These are phyloP conservation scores for Gambelia wislizenii DNA, from an alignment of 2,797 vertebrate genomes.

Conservation along the genomic window DNA sequence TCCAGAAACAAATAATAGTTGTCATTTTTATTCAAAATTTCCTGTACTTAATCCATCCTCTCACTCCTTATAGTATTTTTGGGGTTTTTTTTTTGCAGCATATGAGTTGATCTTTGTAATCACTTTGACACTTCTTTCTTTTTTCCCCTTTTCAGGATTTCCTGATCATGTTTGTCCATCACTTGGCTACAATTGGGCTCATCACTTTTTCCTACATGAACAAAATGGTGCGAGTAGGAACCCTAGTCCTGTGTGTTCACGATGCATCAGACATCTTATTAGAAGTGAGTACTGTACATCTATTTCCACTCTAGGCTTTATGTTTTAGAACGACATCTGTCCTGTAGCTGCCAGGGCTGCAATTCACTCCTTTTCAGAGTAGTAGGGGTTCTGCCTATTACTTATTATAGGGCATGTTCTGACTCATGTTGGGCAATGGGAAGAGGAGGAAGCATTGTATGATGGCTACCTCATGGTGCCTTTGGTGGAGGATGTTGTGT, in stretches of 20 bases:
- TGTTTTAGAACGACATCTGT: neutral
- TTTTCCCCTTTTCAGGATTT: constrained; percentile 87
- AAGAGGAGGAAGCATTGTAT: too few species aligned
- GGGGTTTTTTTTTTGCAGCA: neutral
- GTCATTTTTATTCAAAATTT: too few species aligned
- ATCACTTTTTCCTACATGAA: constrained; percentile 94
- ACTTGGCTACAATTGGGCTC: constrained; percentile 89
- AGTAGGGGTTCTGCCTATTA: too few species aligned
- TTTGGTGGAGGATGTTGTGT: too few species aligned
- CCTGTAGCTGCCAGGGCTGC: too few species aligned
- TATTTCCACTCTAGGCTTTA: neutral
- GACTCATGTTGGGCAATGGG: too few species aligned
- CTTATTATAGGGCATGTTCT: too few species aligned
- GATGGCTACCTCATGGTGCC: too few species aligned
- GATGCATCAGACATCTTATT: constrained; percentile 92
- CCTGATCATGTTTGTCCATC: constrained; percentile 95
- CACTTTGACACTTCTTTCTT: neutral
- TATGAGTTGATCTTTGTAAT: neutral
- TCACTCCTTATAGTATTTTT: too few species aligned
- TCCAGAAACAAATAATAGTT: too few species aligned
- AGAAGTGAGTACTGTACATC: constrained; percentile 87
- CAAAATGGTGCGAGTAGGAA: constrained; percentile 94
- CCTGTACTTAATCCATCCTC: too few species aligned
- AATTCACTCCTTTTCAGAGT: too few species aligned
- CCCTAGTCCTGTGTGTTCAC: constrained; percentile 91